phyloP scores from a whole-genome alignment of 1,140 invertebrate genomes.

The Aphidius ervi region DNA sequence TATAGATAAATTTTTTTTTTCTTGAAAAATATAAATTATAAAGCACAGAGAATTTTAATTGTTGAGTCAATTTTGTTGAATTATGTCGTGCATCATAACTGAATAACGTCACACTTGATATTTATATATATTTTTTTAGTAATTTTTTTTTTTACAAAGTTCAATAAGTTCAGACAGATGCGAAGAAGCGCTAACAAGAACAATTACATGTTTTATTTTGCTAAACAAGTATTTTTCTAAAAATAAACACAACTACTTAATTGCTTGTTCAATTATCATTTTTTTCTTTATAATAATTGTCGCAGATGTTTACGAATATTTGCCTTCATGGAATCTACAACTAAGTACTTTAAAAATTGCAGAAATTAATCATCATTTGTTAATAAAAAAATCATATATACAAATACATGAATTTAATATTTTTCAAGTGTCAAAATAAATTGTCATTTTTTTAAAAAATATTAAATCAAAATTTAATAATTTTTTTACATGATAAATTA shows the following conservation, averaged over 20 bases:
- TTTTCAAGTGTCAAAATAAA: too few species aligned
- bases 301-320: neutral
- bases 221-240: constrained; percentile 41
- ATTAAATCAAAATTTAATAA: too few species aligned
- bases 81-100: constrained; percentile 11
- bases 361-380: too few species aligned
- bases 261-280: constrained; percentile 25
- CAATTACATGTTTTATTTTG: constrained; percentile 53
- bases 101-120: constrained; percentile 14
- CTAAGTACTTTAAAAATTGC: too few species aligned
- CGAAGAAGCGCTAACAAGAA: constrained; percentile 49
- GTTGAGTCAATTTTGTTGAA: neutral
- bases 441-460: too few species aligned
- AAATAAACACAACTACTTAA: constrained; percentile 51
- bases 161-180: constrained; percentile 52
- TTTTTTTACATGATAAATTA: too few species aligned
- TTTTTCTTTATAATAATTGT: constrained; percentile 40
- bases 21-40: too few species aligned
- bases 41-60: too few species aligned
- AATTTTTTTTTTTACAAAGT: constrained; percentile 33
- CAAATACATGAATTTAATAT: too few species aligned
- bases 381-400: too few species aligned
- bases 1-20: too few species aligned
- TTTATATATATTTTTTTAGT: neutral
- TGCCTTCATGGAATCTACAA: too few species aligned